phyloP scores from a whole-genome alignment of 1,140 invertebrate genomes.

The Zeugodacus cucurbitae region DNA sequence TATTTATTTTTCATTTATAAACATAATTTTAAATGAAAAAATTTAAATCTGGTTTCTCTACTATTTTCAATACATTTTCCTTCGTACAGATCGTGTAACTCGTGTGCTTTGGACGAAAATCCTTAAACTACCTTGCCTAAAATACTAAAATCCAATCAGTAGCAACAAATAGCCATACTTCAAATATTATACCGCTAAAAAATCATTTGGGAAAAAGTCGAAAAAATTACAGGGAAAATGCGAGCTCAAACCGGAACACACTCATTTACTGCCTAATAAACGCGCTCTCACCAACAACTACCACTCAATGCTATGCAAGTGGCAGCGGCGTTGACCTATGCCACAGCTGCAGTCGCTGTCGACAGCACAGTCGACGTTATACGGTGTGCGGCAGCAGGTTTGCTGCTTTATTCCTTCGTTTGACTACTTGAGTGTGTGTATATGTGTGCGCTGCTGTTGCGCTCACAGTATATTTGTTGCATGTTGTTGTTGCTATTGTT shows the following conservation, averaged over 20 bases:
- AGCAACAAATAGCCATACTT: not conserved
- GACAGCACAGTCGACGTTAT: not conserved
- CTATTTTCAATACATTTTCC: not conserved
- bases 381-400: not conserved
- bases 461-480: not conserved
- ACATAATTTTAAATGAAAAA: too few relatives aligned
- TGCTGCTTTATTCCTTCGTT: slow-evolving; percentile 36
- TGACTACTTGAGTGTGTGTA: not conserved
- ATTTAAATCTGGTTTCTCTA: too few relatives aligned
- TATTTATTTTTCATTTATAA: too few relatives aligned
- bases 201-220: not conserved
- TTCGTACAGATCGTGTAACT: not conserved
- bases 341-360: not conserved
- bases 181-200: not conserved
- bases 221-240: not conserved
- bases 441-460: not conserved
- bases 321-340: not conserved
- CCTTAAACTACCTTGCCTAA: not conserved
- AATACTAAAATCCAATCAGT: not conserved
- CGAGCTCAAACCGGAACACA: not conserved
- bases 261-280: not conserved
- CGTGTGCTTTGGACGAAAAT: not conserved
- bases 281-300: not conserved
- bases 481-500: not conserved
- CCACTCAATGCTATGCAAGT: slow-evolving; percentile 9